Conservation (phyloP, 1,140 invertebrate species). For the Eciton burchellii region DNA sequence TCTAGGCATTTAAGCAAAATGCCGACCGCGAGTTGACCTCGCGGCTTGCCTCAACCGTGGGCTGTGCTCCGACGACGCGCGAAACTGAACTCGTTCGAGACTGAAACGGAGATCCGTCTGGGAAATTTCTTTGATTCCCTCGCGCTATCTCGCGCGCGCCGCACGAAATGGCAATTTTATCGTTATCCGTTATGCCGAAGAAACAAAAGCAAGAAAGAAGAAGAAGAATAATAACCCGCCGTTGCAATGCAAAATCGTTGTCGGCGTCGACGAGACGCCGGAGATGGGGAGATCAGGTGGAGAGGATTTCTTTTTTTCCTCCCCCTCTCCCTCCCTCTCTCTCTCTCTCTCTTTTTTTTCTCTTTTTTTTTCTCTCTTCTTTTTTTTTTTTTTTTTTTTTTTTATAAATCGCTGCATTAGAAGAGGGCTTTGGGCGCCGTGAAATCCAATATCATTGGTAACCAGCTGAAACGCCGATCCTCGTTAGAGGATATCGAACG, state of each 20-base stretch:
- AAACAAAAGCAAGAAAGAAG: too few species aligned
- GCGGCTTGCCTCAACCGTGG: background rate
- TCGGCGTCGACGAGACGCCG: too few species aligned
- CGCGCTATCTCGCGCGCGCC: background rate
- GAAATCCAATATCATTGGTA: constrained; percentile 60
- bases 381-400: too few species aligned
- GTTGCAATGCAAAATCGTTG: constrained; percentile 3
- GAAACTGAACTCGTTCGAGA: background rate
- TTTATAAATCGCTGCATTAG: constrained; percentile 49
- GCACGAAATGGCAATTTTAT: constrained; percentile 15
- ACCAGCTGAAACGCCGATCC: constrained; percentile 55
- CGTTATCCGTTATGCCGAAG: too few species aligned
- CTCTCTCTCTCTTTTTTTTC: too few species aligned
- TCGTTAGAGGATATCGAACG: constrained; percentile 60
- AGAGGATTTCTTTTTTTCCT: constrained; percentile 21
- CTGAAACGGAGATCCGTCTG: background rate
- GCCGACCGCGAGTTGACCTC: background rate
- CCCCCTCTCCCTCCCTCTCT: too few species aligned
- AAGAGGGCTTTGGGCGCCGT: constrained; percentile 48
- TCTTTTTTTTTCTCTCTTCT: too few species aligned
- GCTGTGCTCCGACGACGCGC: background rate
- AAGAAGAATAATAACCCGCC: background rate
- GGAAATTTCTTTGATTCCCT: background rate
- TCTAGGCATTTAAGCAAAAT: background rate
- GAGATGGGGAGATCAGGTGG: constrained; percentile 19